These are phyloP conservation scores for Osmerus eperlanus DNA, from an alignment of 2,113 vertebrate species.

Conservation along the genomic window DNA sequence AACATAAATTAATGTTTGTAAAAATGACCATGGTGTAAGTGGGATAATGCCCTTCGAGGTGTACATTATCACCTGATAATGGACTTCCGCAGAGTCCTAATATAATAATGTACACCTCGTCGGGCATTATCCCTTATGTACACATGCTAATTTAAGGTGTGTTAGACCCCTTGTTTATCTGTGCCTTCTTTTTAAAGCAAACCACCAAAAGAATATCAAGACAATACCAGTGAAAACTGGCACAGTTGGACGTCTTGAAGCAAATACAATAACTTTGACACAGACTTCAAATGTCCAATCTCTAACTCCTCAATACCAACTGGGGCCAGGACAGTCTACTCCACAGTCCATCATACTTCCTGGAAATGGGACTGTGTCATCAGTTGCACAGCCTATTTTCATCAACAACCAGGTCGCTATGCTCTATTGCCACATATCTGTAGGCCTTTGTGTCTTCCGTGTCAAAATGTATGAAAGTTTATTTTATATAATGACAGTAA, in stretches of 20 bases:
- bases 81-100: no score
- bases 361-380: conserved; percentile 50
- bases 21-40: no score
- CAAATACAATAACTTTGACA: neutral
- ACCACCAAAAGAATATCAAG: conserved; percentile 43
- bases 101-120: no score
- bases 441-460: neutral
- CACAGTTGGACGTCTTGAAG: conserved; percentile 21
- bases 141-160: no score
- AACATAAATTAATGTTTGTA: no score
- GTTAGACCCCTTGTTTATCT: conserved; percentile 11
- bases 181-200: conserved; percentile 41
- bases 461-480: neutral
- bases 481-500: neutral
- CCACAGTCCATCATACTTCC: conserved; percentile 60
- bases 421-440: neutral
- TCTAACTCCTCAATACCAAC: conserved; percentile 45
- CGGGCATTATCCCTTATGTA: neutral
- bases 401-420: conserved; percentile 79
- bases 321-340: conserved; percentile 42
- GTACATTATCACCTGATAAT: no score
- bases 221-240: conserved; percentile 27
- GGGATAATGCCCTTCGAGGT: no score
- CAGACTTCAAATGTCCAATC: neutral
- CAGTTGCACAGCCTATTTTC: conserved; percentile 70